phyloP scores from a whole-genome alignment of 2,113 vertebrate species.

The Leucosticte australis region DNA sequence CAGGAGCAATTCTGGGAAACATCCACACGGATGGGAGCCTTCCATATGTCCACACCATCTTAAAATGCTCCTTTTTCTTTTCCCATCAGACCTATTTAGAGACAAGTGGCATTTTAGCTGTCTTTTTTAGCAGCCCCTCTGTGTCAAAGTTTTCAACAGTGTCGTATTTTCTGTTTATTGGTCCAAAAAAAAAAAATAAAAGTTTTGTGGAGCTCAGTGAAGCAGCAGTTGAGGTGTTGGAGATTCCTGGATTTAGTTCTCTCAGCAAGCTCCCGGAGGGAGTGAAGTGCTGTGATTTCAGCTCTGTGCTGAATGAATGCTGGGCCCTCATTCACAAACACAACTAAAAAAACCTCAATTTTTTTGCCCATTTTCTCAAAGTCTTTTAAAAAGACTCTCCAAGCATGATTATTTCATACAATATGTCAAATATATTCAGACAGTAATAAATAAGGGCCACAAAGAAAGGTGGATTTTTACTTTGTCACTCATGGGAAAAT shows the following conservation, averaged over 20 bases:
- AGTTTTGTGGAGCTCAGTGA: background rate
- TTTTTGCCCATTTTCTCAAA: background rate
- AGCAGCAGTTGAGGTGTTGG: background rate
- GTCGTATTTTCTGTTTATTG: background rate
- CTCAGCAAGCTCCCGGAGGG: background rate
- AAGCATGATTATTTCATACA: background rate
- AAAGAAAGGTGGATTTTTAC: background rate
- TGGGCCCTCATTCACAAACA: background rate
- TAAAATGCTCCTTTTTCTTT: background rate
- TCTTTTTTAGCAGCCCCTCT: background rate
- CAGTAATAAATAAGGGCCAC: background rate
- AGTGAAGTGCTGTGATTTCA: background rate
- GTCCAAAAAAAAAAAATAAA: background rate
- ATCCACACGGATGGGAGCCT: background rate
- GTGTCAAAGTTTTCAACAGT: background rate
- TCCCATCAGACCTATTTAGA: background rate
- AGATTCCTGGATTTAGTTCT: background rate
- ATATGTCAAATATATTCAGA: background rate
- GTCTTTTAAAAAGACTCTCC: background rate
- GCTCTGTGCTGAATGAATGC: background rate
- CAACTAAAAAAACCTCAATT: fast-evolving
- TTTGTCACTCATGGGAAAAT: background rate
- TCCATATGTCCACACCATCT: background rate
- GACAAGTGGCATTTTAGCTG: background rate
- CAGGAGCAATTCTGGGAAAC: background rate